Evolutionary conservation across 2,888 invertebrate genomes (phyloP).

Genomic region (Dendrolimus pini): DNA sequence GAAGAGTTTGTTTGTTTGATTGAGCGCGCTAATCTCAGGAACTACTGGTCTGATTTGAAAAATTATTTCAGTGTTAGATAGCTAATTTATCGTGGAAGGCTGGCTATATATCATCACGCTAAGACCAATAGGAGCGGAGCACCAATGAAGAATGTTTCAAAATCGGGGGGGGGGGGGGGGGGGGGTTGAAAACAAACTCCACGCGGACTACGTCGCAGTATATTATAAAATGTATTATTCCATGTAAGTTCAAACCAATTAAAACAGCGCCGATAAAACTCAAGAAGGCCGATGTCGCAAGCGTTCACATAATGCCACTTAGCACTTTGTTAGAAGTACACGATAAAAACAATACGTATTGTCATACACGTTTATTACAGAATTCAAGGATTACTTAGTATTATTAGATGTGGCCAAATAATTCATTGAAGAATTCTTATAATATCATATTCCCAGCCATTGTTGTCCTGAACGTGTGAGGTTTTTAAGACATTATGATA

Average conservation of each 20-base stretch:
- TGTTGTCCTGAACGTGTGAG: background rate
- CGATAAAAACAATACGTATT: background rate
- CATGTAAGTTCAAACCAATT: conserved; percentile 2
- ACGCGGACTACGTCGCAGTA: no score
- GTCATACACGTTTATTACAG: background rate
- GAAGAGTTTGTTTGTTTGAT: no score
- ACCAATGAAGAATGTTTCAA: no score
- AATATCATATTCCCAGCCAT: background rate
- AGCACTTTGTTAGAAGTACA: background rate
- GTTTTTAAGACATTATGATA: conserved; percentile 1
- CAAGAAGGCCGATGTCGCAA: conserved; percentile 2
- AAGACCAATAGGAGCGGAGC: no score
- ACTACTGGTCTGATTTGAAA: no score
- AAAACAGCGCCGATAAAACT: conserved; percentile 5
- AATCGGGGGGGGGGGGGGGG: no score
- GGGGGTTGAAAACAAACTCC: no score
- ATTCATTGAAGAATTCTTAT: background rate
- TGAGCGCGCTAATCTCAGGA: no score
- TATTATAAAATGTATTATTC: no score
- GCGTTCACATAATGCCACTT: conserved; percentile 5
- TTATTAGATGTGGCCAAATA: background rate
- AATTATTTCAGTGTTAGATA: no score
- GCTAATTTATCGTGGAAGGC: no score
- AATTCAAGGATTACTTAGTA: background rate
- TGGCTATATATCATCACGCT: no score